Conservation (phyloP, 2,888 invertebrate genomes). For the Sarcophaga subvicina region DNA sequence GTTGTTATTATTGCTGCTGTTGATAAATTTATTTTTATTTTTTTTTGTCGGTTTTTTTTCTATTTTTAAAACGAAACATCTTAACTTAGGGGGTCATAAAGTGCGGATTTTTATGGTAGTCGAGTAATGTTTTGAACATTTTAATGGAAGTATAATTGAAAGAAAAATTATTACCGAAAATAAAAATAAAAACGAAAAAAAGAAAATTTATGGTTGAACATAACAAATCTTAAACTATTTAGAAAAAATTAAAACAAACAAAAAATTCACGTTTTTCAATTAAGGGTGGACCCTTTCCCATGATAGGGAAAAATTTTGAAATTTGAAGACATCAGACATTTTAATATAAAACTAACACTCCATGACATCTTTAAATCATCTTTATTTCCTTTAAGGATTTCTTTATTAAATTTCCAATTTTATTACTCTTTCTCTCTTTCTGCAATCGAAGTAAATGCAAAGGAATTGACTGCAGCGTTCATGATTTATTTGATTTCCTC, state of each 20-base stretch:
- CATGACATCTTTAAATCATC: too few species aligned
- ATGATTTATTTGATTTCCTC: slow-evolving; percentile 63
- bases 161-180: slow-evolving; percentile 46
- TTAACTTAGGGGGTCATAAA: slow-evolving; percentile 56
- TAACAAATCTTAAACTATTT: too few species aligned
- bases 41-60: neutral
- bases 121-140: slow-evolving; percentile 46
- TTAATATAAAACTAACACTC: too few species aligned
- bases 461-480: neutral
- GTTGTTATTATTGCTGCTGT: slow-evolving; percentile 53
- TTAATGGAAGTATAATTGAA: slow-evolving; percentile 62
- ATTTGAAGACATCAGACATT: too few species aligned
- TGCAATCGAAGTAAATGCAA: neutral
- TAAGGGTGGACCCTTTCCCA: too few species aligned
- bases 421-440: too few species aligned
- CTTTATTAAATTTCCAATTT: too few species aligned
- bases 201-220: neutral
- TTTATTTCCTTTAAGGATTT: too few species aligned
- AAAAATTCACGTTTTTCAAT: too few species aligned
- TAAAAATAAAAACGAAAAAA: slow-evolving; percentile 11
- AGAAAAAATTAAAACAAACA: too few species aligned
- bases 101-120: slow-evolving; percentile 40
- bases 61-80: slow-evolving; percentile 35
- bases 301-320: too few species aligned
- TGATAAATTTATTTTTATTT: slow-evolving; percentile 11